Percentiles rank a stretch among this genome's conserved stretches.
Conservation (phyloP, 2,113 vertebrate genomes). For the Tragulus kanchil region DNA sequence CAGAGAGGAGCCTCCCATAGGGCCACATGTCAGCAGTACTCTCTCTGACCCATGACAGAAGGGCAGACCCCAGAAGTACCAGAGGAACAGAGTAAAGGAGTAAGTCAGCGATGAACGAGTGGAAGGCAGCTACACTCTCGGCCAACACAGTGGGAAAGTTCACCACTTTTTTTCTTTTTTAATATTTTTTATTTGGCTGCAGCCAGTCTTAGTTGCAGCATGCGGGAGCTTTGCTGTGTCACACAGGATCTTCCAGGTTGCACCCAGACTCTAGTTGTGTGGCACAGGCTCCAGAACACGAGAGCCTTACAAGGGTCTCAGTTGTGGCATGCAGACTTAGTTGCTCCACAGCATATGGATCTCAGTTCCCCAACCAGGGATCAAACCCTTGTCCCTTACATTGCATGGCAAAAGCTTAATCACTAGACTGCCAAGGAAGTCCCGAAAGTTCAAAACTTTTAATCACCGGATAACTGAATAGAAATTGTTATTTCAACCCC, state of each 20-base stretch:
- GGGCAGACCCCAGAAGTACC: not conserved
- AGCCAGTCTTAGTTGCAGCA: not conserved
- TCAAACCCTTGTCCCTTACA: not conserved
- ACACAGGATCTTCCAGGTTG: not conserved
- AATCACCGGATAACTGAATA: not conserved
- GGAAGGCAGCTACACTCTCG: not conserved
- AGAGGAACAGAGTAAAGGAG: not conserved
- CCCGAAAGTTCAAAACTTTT: not conserved
- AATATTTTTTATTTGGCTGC: not conserved
- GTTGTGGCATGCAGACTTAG: not conserved
- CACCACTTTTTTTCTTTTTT: not conserved
- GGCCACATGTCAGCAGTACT: too few relatives aligned
- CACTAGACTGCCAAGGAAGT: not conserved
- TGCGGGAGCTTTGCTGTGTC: not conserved
- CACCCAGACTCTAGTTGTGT: not conserved
- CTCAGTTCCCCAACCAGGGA: not conserved
- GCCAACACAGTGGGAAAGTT: not conserved
- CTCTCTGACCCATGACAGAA: not conserved
- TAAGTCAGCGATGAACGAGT: not conserved
- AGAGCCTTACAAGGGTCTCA: not conserved
- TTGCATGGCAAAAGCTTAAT: not conserved
- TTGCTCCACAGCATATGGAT: not conserved
- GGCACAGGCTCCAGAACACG: not conserved
- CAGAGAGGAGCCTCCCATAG: not conserved
- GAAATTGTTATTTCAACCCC: constrained; percentile 20